Evolutionary conservation across 2,888 invertebrate species (phyloP).

Genomic region (Heterodera filipjevi): DNA sequence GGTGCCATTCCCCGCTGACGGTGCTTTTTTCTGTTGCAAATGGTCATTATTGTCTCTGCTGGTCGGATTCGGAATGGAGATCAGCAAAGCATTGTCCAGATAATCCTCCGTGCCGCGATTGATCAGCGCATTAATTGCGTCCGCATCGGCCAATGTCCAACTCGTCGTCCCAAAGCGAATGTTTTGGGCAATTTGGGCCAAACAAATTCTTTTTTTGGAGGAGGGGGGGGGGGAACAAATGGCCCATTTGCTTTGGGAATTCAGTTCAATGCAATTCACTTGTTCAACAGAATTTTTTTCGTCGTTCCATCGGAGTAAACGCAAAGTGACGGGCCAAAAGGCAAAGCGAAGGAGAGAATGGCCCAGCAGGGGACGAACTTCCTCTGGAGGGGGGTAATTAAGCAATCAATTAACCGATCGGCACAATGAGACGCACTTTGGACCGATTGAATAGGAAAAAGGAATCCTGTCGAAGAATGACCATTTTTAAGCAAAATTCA

Average conservation of each 20-base stretch:
- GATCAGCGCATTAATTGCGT: slow-evolving; percentile 34
- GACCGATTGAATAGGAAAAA: background rate
- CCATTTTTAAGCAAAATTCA: background rate
- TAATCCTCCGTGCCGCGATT: slow-evolving; percentile 16
- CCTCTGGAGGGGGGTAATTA: slow-evolving; percentile 17
- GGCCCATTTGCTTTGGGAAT: background rate
- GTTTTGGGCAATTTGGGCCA: background rate
- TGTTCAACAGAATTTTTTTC: slow-evolving; percentile 41
- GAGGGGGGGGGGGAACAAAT: background rate
- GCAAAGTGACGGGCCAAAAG: slow-evolving; percentile 36
- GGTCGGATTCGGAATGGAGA: slow-evolving; percentile 31
- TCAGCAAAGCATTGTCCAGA: slow-evolving; percentile 36
- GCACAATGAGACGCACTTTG: slow-evolving; percentile 13
- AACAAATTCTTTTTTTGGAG: background rate
- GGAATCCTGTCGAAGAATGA: slow-evolving; percentile 1
- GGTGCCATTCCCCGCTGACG: background rate
- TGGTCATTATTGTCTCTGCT: background rate
- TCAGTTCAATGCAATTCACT: slow-evolving; percentile 19
- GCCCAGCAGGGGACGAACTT: slow-evolving; percentile 44
- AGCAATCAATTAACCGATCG: background rate
- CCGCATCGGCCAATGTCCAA: background rate
- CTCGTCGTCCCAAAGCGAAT: background rate
- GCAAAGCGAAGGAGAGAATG: slow-evolving; percentile 33
- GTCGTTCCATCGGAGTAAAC: slow-evolving; percentile 41
- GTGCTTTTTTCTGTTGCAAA: background rate